phyloP scores from a whole-genome alignment of 2,888 invertebrate genomes.

The Unio pictorum region DNA sequence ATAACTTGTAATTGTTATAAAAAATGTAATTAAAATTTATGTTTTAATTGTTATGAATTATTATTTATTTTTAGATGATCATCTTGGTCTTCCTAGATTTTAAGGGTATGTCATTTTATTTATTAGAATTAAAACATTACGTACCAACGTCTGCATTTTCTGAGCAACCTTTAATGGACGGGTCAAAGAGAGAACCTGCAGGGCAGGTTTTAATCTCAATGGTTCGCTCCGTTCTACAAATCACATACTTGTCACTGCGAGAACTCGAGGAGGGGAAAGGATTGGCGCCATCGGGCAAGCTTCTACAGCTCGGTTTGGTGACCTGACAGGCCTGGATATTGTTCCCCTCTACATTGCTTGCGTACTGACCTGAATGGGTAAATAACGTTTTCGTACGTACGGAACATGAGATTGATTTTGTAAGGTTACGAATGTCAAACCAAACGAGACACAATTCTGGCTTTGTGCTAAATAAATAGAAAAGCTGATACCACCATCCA shows the following conservation, averaged over 20 bases:
- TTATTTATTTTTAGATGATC: too few relatives aligned
- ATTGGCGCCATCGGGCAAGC: conserved; percentile 48
- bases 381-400: neutral
- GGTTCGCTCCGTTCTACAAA: conserved; percentile 44
- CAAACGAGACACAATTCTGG: neutral
- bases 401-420: neutral
- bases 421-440: neutral
- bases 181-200: conserved; percentile 48
- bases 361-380: conserved; percentile 49
- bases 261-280: conserved; percentile 38
- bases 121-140: neutral
- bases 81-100: too few relatives aligned
- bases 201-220: conserved; percentile 42
- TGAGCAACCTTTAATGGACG: conserved; percentile 30
- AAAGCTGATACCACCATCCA: too few relatives aligned
- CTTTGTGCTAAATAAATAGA: too few relatives aligned
- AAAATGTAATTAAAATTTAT: too few relatives aligned
- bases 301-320: conserved; percentile 44
- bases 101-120: too few relatives aligned
- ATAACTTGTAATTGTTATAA: too few relatives aligned
- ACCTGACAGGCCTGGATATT: conserved; percentile 34
- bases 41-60: too few relatives aligned
- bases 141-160: neutral
- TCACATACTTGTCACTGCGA: conserved; percentile 39
- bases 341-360: conserved; percentile 15